Evolutionary conservation across 2,113 vertebrate species (phyloP).

Genomic region (Azemiops feae): DNA sequence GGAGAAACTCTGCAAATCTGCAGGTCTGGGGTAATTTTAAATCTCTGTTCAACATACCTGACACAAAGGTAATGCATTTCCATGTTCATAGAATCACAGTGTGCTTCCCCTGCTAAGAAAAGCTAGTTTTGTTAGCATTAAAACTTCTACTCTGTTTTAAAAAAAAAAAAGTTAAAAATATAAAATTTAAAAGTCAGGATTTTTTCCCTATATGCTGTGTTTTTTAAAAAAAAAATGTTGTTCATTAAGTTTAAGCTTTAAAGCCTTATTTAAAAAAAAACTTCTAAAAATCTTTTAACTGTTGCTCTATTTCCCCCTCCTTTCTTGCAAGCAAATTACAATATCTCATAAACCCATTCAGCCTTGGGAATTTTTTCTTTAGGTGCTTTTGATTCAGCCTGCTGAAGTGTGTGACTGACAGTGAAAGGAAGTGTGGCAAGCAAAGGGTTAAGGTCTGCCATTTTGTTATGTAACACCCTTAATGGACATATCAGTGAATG

Average conservation of each 20-base stretch:
- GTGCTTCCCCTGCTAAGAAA: background rate
- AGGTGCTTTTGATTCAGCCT: background rate
- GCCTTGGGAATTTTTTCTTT: background rate
- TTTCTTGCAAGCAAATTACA: background rate
- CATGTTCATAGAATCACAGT: background rate
- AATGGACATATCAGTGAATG: slow-evolving; percentile 87
- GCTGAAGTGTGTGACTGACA: slow-evolving; percentile 6
- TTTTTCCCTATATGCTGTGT: background rate
- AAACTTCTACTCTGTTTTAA: background rate
- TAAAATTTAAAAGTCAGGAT: background rate
- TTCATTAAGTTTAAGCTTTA: background rate
- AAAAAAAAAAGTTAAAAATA: background rate
- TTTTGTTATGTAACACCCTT: slow-evolving; percentile 94
- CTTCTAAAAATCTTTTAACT: background rate
- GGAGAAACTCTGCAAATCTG: background rate
- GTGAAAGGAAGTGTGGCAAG: slow-evolving; percentile 56
- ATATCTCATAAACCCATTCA: background rate
- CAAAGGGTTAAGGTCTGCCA: slow-evolving; percentile 88
- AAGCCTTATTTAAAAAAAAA: background rate
- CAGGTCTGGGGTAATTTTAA: background rate
- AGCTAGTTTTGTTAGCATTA: background rate
- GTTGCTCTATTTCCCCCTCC: background rate
- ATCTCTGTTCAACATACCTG: background rate
- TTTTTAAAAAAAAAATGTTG: background rate
- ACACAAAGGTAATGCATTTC: background rate